Evolutionary conservation across 2,113 vertebrate genomes (phyloP).

Genomic region (Gymnocephalus cernua): DNA sequence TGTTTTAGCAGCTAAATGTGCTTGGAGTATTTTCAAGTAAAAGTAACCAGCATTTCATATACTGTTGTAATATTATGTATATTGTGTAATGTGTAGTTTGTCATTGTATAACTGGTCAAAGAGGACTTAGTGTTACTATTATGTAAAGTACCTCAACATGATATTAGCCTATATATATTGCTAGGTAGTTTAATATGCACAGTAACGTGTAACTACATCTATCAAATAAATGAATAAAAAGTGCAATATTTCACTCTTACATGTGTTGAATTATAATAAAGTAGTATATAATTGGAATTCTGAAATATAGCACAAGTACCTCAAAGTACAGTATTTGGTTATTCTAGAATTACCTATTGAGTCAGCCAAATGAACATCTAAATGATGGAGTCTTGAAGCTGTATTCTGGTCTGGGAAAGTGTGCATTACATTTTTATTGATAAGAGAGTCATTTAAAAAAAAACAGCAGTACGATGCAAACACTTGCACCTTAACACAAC

Average conservation of each 20-base stretch:
- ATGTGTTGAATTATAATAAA: background rate
- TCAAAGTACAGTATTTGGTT: background rate
- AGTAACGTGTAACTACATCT: background rate
- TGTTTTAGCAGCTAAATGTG: background rate
- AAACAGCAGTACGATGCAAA: constrained; percentile 11
- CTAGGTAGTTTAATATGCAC: background rate
- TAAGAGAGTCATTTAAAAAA: background rate
- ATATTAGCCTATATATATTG: background rate
- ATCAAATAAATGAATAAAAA: background rate
- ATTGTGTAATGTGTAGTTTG: background rate
- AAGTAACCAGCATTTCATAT: background rate
- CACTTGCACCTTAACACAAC: background rate
- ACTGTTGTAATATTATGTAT: background rate
- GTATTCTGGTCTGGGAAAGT: background rate
- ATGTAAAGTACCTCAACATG: too few species aligned
- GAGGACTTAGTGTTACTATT: background rate
- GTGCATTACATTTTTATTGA: too few species aligned
- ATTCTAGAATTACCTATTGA: background rate
- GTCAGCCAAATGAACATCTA: background rate
- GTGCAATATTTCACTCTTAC: background rate
- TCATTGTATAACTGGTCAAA: background rate
- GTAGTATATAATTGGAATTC: background rate
- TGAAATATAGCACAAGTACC: background rate
- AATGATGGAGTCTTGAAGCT: background rate
- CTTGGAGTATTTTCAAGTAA: background rate